Conservation (phyloP, 1,140 invertebrate species). For the Drosophila biarmipes region DNA sequence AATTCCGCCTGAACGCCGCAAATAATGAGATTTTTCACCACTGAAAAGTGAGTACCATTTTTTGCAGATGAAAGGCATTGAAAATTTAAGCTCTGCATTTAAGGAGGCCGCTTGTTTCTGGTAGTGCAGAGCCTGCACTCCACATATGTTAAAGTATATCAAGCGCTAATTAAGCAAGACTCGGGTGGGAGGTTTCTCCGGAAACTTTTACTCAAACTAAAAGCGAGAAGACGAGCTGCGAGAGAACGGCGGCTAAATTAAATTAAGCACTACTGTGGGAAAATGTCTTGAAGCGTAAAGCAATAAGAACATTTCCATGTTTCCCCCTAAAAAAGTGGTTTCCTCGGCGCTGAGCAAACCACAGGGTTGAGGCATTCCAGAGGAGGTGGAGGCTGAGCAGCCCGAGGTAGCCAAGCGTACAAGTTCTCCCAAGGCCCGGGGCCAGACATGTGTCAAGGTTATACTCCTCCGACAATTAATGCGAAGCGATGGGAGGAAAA, state of each 20-base stretch:
- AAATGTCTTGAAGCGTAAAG: slow-evolving; percentile 78
- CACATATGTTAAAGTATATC: slow-evolving; percentile 42
- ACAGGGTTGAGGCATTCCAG: background rate
- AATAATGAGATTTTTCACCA: slow-evolving; percentile 18
- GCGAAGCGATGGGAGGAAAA: slow-evolving; percentile 58
- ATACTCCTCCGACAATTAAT: slow-evolving; percentile 41
- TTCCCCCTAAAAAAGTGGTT: slow-evolving; percentile 25
- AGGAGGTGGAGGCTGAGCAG: background rate
- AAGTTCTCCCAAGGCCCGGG: slow-evolving; percentile 48
- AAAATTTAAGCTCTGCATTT: slow-evolving; percentile 4
- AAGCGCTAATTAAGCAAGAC: slow-evolving; percentile 67
- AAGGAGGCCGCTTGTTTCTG: too few species aligned
- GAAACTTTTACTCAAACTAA: slow-evolving; percentile 69
- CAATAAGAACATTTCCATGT: slow-evolving; percentile 71
- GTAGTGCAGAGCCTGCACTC: slow-evolving; percentile 13
- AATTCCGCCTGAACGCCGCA: background rate
- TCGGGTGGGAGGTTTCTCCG: background rate
- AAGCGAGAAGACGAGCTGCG: slow-evolving; percentile 48
- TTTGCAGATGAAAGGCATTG: background rate
- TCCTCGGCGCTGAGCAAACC: slow-evolving; percentile 28
- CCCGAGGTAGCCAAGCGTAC: slow-evolving; percentile 52
- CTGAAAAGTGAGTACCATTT: background rate
- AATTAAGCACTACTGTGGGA: slow-evolving; percentile 80
- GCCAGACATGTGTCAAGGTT: slow-evolving; percentile 72
- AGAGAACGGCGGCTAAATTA: slow-evolving; percentile 63